Conservation (phyloP, 2,113 vertebrate species). For the Lycaon pictus region DNA sequence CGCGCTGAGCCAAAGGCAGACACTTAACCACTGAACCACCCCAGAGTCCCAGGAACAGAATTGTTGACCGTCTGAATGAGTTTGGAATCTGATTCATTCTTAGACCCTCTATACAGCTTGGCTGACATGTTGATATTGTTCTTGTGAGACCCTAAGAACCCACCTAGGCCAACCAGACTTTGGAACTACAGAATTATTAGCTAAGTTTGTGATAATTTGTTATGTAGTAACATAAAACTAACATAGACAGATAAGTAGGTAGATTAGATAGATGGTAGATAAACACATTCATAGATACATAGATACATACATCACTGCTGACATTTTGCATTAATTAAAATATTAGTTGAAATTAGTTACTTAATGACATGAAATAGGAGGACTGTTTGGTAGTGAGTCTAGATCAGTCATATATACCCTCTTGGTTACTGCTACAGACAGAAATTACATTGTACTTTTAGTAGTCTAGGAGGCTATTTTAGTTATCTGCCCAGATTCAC, state of each 20-base stretch:
- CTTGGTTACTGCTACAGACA: background rate
- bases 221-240: background rate
- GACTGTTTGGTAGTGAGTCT: background rate
- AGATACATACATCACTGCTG: background rate
- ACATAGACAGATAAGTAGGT: background rate
- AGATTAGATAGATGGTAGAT: background rate
- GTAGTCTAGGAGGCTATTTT: background rate
- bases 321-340: background rate
- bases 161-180: background rate
- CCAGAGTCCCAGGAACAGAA: background rate
- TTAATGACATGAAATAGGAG: background rate
- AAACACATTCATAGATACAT: background rate
- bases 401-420: background rate
- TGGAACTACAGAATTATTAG: background rate
- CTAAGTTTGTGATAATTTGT: background rate
- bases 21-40: too few relatives aligned
- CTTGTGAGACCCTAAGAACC: background rate
- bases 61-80: background rate
- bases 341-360: background rate
- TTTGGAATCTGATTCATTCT: background rate
- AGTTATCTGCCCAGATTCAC: constrained; percentile 18
- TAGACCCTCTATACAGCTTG: background rate
- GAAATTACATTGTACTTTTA: background rate
- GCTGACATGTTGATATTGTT: background rate
- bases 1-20: too few relatives aligned